A percentile compares a stretch with the other conserved stretches of the same genome.
These are phyloP conservation scores for Drosophila mayaguana DNA, from an alignment of 2,888 invertebrate species.

Conservation along the genomic window DNA sequence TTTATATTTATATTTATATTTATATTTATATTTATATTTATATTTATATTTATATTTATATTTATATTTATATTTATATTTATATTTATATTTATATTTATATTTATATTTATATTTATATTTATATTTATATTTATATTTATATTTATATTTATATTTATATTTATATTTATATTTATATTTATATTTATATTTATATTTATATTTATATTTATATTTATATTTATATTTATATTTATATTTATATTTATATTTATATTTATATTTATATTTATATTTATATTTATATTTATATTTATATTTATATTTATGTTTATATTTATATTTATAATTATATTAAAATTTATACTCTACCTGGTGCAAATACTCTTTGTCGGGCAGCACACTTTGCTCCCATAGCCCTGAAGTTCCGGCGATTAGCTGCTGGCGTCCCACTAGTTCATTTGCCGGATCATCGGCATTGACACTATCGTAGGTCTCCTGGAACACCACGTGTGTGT, in stretches of 20 bases:
- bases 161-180: not conserved
- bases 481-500: conserved; percentile 92
- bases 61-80: too few relatives aligned
- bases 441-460: conserved; percentile 65
- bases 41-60: not conserved
- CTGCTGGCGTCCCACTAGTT: conserved; percentile 81
- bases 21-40: not conserved
- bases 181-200: not conserved
- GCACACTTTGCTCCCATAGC: conserved; percentile 92
- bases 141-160: too few relatives aligned
- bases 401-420: conserved; percentile 85
- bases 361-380: conserved; percentile 94
- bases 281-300: too few relatives aligned
- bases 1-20: not conserved
- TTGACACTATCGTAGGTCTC: conserved; percentile 81
- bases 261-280: not conserved
- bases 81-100: not conserved
- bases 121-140: too few relatives aligned
- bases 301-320: too few relatives aligned
- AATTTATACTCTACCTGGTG: conserved; percentile 89
- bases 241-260: too few relatives aligned
- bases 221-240: too few relatives aligned
- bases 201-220: not conserved
- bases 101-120: too few relatives aligned
- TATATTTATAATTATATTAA: too few relatives aligned